These are phyloP conservation scores for Schlechtendalia chinensis DNA, from an alignment of 1,140 invertebrate genomes.

Conservation along the genomic window DNA sequence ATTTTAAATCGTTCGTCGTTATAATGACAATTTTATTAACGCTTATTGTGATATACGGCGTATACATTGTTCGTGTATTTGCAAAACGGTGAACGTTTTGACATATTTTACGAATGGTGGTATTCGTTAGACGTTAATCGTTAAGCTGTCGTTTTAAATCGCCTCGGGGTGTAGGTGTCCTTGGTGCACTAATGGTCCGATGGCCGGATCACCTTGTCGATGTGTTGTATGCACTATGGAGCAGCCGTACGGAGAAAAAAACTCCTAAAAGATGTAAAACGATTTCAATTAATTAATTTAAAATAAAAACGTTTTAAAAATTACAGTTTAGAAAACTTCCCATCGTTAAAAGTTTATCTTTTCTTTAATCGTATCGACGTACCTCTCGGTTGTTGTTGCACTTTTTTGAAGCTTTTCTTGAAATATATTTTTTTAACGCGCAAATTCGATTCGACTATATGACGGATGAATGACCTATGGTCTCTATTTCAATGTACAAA, in stretches of 20 bases:
- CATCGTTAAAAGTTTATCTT: too few relatives aligned
- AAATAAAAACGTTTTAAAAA: not conserved
- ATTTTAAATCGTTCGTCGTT: not conserved
- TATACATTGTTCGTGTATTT: too few relatives aligned
- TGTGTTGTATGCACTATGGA: too few relatives aligned
- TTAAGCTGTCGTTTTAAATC: not conserved
- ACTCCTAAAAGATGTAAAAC: too few relatives aligned
- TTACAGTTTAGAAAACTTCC: not conserved
- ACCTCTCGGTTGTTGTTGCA: not conserved
- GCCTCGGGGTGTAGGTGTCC: slow-evolving; percentile 17
- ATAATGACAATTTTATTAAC: not conserved
- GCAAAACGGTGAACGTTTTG: too few relatives aligned
- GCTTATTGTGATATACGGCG: too few relatives aligned
- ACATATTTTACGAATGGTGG: too few relatives aligned
- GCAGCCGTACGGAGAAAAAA: too few relatives aligned
- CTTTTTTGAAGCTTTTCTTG: not conserved
- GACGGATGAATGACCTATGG: slow-evolving; percentile 17
- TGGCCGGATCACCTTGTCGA: slow-evolving; percentile 37
- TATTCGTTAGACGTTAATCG: not conserved
- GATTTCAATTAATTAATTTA: too few relatives aligned
- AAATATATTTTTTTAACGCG: slow-evolving; percentile 27
- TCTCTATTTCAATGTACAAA: slow-evolving; percentile 1
- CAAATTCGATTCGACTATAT: not conserved
- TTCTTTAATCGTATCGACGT: not conserved
- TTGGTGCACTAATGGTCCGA: not conserved